Evolutionary conservation across 2,888 invertebrate genomes (phyloP), one percentile per base, ranked within the genome.

Genomic region (Caenorhabditis sp.): DNA sequence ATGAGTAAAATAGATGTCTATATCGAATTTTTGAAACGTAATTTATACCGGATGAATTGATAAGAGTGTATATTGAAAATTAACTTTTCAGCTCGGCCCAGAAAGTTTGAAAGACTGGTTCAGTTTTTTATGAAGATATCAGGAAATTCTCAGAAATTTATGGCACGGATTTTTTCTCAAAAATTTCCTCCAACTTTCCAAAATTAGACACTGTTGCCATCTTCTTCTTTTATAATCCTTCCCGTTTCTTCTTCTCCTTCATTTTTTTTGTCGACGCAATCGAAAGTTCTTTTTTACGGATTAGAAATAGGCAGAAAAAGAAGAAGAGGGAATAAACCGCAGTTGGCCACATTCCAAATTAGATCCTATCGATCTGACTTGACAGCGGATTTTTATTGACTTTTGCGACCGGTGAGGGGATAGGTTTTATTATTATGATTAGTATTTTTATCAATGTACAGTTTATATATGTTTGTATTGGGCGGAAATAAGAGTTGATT

Each of bases 301-400:
- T 43, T 31, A 31, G 31, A 31, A 31, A 31, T 4, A 31, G 10
- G 31, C 4, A 31, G 31, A 31, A 31, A 10, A 31, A 31, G 31
- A 31, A 31, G 31, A 31, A 31, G 31, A 31, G 10, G 31, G 31
- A 31, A 31, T 31, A 31, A 31, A 31, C 43, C 43, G 12, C 17
- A 17, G 12, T 43, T 43, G 43, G 43, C 43, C 43, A 43, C 12
- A 10, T 43, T 43, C 43, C 43, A 43, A 43, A 43, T 43, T 43
- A 43, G 31, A 31, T 31, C 31, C 17, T 43, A 17, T 43, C 14
- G 43, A 17, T 43, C 14, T 31, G 31, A 31, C 31, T 43, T 43
- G 43, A 43, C 43, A 43, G 43, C 43, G 43, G 43, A 43, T 43
- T 43, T 43, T 43, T 43, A 43, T 43, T 43, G 43, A 43, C 43